These are phyloP conservation scores for Euura saliciscinereae DNA, from an alignment of 1,140 invertebrate genomes.

Conservation along the genomic window DNA sequence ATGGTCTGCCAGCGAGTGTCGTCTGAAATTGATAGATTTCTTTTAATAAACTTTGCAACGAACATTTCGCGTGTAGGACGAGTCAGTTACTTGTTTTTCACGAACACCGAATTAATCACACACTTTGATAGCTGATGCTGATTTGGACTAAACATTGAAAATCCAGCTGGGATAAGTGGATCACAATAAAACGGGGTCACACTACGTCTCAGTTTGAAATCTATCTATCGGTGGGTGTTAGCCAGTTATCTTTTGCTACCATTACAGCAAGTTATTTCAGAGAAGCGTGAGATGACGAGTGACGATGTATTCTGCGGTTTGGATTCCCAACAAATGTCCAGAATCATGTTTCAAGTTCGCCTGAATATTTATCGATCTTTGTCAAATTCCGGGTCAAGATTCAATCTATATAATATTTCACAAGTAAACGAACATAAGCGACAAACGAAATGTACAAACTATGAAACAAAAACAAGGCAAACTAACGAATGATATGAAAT, in stretches of 20 bases:
- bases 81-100: not conserved
- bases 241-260: not conserved
- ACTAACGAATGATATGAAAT: too few species aligned
- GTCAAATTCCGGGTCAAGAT: too few species aligned
- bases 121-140: not conserved
- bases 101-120: conserved; percentile 7
- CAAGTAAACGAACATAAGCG: too few species aligned
- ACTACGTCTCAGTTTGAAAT: not conserved
- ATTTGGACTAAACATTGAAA: not conserved
- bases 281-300: conserved; percentile 1
- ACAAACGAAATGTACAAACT: too few species aligned
- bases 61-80: conserved; percentile 3
- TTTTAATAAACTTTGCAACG: conserved; percentile 10
- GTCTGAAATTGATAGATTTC: conserved; percentile 63
- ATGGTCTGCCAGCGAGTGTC: conserved; percentile 89
- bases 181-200: not conserved
- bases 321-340: not conserved
- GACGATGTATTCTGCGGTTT: conserved; percentile 7
- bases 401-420: too few species aligned
- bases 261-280: not conserved
- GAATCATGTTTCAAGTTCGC: too few species aligned
- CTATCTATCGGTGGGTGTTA: not conserved
- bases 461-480: too few species aligned
- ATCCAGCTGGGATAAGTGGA: not conserved
- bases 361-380: too few species aligned